A percentile compares a stretch with the other conserved stretches of the same genome.
phyloP scores from a whole-genome alignment of 2,797 vertebrate genomes.

The Macroramphosus scolopax region DNA sequence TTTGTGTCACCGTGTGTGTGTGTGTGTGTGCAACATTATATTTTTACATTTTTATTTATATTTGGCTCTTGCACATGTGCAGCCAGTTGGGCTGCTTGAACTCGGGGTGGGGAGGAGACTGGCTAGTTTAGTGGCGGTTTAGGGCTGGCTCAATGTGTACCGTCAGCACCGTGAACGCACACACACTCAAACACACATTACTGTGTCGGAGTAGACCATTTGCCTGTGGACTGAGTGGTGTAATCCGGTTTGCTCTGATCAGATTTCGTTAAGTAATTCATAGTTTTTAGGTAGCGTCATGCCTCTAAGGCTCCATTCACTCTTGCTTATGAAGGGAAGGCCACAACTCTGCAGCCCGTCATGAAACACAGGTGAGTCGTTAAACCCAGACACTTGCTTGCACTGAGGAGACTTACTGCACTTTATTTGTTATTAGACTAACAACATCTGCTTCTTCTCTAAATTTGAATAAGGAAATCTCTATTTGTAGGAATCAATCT shows the following conservation, averaged over 20 bases:
- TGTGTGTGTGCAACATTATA: too few relatives aligned
- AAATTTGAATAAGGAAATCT: too few relatives aligned
- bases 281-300: slow-evolving; percentile 17
- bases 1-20: too few relatives aligned
- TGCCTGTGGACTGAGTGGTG: slow-evolving; percentile 36
- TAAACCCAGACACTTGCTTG: not conserved
- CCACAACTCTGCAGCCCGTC: slow-evolving; percentile 19
- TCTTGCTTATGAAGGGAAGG: slow-evolving; percentile 25
- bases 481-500: too few relatives aligned
- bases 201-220: slow-evolving; percentile 45
- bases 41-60: too few relatives aligned
- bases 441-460: too few relatives aligned
- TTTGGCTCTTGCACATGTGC: fast-evolving
- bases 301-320: not conserved
- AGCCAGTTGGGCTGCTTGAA: slow-evolving; percentile 66
- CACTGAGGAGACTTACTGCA: too few relatives aligned
- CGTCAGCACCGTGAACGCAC: slow-evolving; percentile 20
- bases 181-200: slow-evolving; percentile 38
- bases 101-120: slow-evolving; percentile 32
- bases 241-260: slow-evolving; percentile 41
- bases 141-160: slow-evolving; percentile 7
- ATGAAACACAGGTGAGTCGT: slow-evolving; percentile 57
- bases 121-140: slow-evolving; percentile 13
- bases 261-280: slow-evolving; percentile 14
- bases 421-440: too few relatives aligned